Percentiles rank a stretch among this genome's conserved stretches.
Conservation (phyloP, 2,888 invertebrate genomes). For the Dryobotodes eremita region DNA sequence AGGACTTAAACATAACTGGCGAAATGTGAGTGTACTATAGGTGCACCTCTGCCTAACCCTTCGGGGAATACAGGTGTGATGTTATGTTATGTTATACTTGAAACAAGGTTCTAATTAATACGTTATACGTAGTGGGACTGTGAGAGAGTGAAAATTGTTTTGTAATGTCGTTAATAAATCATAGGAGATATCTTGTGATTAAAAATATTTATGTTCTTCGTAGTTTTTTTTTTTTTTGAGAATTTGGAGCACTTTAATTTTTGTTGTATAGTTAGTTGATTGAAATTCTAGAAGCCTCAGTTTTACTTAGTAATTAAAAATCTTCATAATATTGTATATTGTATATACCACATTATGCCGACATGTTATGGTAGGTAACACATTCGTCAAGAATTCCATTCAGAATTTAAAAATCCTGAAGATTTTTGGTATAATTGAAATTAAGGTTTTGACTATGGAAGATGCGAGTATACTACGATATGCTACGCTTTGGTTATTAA, state of each 20-base stretch:
- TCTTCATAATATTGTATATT: too few relatives aligned
- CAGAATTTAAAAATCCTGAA: not conserved
- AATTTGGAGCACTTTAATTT: not conserved
- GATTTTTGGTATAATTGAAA: not conserved
- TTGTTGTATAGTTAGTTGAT: not conserved
- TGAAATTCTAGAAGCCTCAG: not conserved
- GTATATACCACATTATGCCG: too few relatives aligned
- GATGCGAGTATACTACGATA: not conserved
- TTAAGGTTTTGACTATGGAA: not conserved
- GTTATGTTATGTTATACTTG: not conserved
- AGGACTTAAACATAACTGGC: not conserved
- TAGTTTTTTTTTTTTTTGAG: not conserved
- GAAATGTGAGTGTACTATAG: not conserved
- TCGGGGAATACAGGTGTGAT: not conserved
- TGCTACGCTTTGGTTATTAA: not conserved
- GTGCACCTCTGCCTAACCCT: too few relatives aligned
- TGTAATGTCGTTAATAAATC: too few relatives aligned
- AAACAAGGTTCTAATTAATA: too few relatives aligned
- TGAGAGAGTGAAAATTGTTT: too few relatives aligned
- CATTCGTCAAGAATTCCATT: not conserved
- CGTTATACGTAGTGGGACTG: too few relatives aligned
- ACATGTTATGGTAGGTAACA: too few relatives aligned
- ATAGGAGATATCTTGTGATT: conserved; percentile 1
- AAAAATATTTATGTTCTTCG: not conserved
- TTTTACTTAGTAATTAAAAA: not conserved